Evolutionary conservation across 2,113 vertebrate species (phyloP).

Genomic region (Xiphorhynchus elegans): DNA sequence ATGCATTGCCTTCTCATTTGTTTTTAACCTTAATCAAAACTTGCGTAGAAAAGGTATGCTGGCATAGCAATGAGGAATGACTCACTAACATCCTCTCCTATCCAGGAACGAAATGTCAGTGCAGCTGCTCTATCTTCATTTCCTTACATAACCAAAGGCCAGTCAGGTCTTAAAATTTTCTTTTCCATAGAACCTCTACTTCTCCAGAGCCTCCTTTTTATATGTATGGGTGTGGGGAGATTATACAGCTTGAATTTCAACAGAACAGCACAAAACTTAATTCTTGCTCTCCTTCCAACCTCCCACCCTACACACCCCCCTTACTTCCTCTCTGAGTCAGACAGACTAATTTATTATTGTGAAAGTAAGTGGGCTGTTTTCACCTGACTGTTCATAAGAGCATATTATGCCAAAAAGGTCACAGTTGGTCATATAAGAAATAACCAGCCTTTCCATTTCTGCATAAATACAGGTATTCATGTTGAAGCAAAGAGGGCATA

Average conservation of each 20-base stretch:
- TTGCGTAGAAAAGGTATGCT: neutral
- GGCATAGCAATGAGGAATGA: slow-evolving; percentile 40
- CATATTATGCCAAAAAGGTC: neutral
- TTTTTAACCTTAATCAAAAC: slow-evolving; percentile 60
- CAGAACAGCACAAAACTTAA: neutral
- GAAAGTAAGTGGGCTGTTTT: slow-evolving; percentile 1
- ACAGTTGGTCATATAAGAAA: neutral
- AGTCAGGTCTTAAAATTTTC: slow-evolving; percentile 34
- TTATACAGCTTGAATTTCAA: neutral
- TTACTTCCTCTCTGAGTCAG: slow-evolving; percentile 19
- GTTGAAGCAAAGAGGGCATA: neutral
- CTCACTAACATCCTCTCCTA: neutral
- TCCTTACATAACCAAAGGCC: slow-evolving; percentile 42
- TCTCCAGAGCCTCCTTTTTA: neutral
- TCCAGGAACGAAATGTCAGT: slow-evolving; percentile 37
- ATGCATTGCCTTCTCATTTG: slow-evolving; percentile 33
- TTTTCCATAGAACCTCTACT: neutral
- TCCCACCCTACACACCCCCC: too few relatives aligned
- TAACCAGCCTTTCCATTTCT: slow-evolving; percentile 20
- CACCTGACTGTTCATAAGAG: slow-evolving; percentile 4
- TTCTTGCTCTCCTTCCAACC: neutral
- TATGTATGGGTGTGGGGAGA: neutral
- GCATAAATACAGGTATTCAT: slow-evolving; percentile 11
- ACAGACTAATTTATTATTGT: slow-evolving; percentile 16
- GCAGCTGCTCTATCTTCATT: slow-evolving; percentile 21